These are phyloP conservation scores for Mythimna albipuncta DNA, from an alignment of 2,888 invertebrate genomes.

Conservation along the genomic window DNA sequence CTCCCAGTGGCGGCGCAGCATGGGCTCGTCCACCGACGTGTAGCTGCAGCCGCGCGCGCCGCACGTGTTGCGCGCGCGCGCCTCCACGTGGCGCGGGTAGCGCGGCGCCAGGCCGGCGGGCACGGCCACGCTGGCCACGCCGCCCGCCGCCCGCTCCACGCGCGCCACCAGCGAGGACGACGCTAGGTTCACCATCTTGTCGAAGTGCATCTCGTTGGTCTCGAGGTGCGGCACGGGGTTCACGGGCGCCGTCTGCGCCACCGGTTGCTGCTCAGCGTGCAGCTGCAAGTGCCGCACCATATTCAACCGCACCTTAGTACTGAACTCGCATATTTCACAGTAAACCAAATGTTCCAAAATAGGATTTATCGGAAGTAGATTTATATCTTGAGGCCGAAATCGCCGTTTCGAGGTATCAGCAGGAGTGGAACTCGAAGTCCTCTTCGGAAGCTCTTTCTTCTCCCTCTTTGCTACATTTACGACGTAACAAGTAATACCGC, in stretches of 20 bases:
- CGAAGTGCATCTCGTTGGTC: constrained; percentile 95
- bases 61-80: constrained; percentile 92
- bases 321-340: constrained; percentile 93
- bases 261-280: constrained; percentile 92
- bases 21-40: constrained; percentile 93
- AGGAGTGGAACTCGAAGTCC: constrained; percentile 58
- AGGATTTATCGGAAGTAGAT: constrained; percentile 91
- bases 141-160: constrained; percentile 57
- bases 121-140: constrained; percentile 75
- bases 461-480: constrained; percentile 31
- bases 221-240: constrained; percentile 96
- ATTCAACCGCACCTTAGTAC: constrained; percentile 93
- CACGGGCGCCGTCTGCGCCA: constrained; percentile 93
- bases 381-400: constrained; percentile 91
- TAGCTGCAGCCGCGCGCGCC: constrained; percentile 93
- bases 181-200: constrained; percentile 96
- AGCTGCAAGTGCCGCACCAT: constrained; percentile 93
- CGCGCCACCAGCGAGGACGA: constrained; percentile 90
- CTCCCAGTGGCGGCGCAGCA: constrained; percentile 93
- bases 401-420: constrained; percentile 69
- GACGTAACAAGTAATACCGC: constrained; percentile 17
- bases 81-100: constrained; percentile 68
- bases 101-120: constrained; percentile 47
- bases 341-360: constrained; percentile 91
- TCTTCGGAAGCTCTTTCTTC: constrained; percentile 56